phyloP scores from a whole-genome alignment of 2,888 invertebrate species.

The Melikaiella ostensackeni region DNA sequence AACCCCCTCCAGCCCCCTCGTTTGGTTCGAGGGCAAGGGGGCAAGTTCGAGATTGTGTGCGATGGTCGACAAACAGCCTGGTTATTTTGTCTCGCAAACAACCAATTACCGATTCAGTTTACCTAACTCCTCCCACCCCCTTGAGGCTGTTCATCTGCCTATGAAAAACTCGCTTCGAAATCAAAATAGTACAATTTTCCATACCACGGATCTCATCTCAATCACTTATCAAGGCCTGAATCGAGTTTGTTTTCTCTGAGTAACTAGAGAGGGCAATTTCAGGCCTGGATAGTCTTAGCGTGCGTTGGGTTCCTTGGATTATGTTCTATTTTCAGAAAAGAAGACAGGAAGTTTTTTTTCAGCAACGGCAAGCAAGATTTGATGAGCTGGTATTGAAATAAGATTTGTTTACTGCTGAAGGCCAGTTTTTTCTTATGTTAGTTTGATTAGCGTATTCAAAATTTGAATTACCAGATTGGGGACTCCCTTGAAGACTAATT shows the following conservation, averaged over 20 bases:
- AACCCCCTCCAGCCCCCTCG: conserved; percentile 40
- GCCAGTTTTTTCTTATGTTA: not conserved
- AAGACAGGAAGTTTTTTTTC: not conserved
- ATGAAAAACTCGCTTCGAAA: not conserved
- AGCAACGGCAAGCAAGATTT: not conserved
- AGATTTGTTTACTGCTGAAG: not conserved
- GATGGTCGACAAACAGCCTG: conserved; percentile 56
- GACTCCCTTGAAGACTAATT: not conserved
- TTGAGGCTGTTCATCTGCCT: not conserved
- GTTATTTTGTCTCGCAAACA: conserved; percentile 65
- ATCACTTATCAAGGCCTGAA: not conserved
- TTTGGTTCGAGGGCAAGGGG: conserved; percentile 39
- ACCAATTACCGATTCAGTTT: conserved; percentile 54
- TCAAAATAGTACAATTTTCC: not conserved
- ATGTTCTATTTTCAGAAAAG: not conserved
- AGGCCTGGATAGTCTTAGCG: not conserved
- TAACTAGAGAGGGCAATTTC: not conserved
- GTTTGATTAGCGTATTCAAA: not conserved
- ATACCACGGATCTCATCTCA: not conserved
- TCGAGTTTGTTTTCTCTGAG: conserved; percentile 1
- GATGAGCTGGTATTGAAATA: conserved; percentile 1
- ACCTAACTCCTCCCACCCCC: conserved; percentile 12
- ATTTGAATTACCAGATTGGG: not conserved
- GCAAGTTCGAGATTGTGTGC: conserved; percentile 51
- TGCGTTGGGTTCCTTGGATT: not conserved